Conservation (phyloP, 2,888 invertebrate genomes). For the Dryomyza anilis region DNA sequence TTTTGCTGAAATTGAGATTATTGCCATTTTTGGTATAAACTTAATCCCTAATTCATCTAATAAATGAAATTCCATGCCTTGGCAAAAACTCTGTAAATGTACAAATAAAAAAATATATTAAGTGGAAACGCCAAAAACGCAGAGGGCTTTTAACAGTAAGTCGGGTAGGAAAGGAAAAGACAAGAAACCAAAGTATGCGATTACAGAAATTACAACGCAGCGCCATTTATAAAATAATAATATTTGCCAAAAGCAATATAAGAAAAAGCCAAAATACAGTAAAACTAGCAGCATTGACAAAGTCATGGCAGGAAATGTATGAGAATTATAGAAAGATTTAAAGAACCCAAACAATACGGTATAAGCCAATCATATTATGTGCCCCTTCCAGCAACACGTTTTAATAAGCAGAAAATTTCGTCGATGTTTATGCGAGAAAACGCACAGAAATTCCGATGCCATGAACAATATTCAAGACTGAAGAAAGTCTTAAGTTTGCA, state of each 20-base stretch:
- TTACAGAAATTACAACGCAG: conserved; percentile 42
- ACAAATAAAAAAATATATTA: background rate
- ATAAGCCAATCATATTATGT: conserved; percentile 30
- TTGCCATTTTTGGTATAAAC: conserved; percentile 29
- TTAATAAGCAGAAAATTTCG: background rate
- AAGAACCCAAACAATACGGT: no score
- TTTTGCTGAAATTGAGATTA: conserved; percentile 21
- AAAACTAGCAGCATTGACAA: background rate
- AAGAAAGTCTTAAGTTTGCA: conserved; percentile 1
- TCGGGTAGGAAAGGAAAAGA: background rate
- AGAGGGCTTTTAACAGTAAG: background rate
- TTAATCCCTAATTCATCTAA: conserved; percentile 44
- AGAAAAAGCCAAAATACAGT: conserved; percentile 9
- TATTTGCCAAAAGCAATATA: conserved; percentile 25
- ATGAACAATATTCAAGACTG: background rate
- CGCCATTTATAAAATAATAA: conserved; percentile 41
- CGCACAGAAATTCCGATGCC: conserved; percentile 1
- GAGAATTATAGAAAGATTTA: no score
- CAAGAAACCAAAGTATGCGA: conserved; percentile 34
- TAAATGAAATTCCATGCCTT: conserved; percentile 42
- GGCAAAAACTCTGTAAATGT: background rate
- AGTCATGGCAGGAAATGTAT: no score
- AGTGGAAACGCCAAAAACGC: background rate
- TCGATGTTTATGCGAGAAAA: conserved; percentile 4
- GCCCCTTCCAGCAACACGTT: no score